These are phyloP conservation scores for Cacoxenus indagator DNA, from an alignment of 2,888 invertebrate genomes.

Conservation along the genomic window DNA sequence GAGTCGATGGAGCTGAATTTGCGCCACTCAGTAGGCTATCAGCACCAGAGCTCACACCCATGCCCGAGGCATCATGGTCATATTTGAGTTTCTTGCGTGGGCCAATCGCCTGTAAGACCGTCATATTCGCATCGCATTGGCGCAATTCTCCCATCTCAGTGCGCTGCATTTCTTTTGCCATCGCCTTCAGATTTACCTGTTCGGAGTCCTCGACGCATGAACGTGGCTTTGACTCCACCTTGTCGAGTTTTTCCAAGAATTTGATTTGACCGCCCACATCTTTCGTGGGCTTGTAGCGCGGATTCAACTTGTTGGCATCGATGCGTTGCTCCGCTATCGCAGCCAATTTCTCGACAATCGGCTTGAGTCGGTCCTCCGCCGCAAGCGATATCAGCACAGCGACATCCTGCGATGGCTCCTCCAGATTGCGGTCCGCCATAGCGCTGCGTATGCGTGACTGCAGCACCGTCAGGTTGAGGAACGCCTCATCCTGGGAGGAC, in stretches of 20 bases:
- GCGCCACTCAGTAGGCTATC: slow-evolving; percentile 53
- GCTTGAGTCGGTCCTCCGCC: slow-evolving; percentile 92
- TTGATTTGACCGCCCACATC: slow-evolving; percentile 94
- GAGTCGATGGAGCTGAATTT: slow-evolving; percentile 77
- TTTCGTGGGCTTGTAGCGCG: slow-evolving; percentile 89
- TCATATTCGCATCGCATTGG: slow-evolving; percentile 94
- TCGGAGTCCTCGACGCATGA: slow-evolving; percentile 98
- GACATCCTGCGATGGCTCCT: slow-evolving; percentile 88
- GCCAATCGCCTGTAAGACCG: slow-evolving; percentile 96
- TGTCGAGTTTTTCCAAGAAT: slow-evolving; percentile 96
- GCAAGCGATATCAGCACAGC: slow-evolving; percentile 93
- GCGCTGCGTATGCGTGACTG: slow-evolving; percentile 83
- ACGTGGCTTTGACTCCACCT: slow-evolving; percentile 94
- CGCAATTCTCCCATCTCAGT: slow-evolving; percentile 95
- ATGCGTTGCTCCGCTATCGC: slow-evolving; percentile 95
- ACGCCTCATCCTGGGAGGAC: slow-evolving; percentile 94
- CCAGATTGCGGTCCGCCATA: slow-evolving; percentile 82
- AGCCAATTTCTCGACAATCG: slow-evolving; percentile 90
- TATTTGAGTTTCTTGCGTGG: slow-evolving; percentile 92
- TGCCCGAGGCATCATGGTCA: slow-evolving; percentile 75
- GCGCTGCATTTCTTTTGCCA: slow-evolving; percentile 92
- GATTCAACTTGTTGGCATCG: slow-evolving; percentile 91
- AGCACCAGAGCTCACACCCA: slow-evolving; percentile 57
- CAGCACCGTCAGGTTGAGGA: slow-evolving; percentile 83
- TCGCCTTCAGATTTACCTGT: slow-evolving; percentile 96